These are phyloP conservation scores for Python bivittatus DNA, from an alignment of 2,113 vertebrate genomes.

Conservation along the genomic window DNA sequence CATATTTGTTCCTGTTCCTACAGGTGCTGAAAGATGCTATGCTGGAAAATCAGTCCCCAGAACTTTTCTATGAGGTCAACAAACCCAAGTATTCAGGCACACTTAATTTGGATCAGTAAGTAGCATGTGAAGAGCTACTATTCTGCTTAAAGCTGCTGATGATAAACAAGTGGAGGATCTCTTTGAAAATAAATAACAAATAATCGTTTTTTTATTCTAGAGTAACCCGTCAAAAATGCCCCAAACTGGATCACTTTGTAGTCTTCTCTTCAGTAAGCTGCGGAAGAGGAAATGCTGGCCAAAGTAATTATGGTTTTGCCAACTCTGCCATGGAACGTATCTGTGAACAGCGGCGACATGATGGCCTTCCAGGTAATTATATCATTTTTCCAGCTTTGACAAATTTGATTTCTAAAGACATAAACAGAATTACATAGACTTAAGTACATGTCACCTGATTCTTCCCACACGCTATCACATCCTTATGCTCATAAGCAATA, in stretches of 20 bases:
- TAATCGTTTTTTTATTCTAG: constrained; percentile 65
- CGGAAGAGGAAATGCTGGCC: constrained; percentile 91
- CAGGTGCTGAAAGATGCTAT: constrained; percentile 92
- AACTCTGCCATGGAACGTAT: constrained; percentile 97
- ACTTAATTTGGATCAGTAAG: constrained; percentile 87
- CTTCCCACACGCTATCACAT: background rate
- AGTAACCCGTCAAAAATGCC: constrained; percentile 84
- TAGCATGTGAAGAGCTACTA: constrained; percentile 19
- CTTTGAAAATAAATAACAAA: background rate
- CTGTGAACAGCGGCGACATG: constrained; percentile 84
- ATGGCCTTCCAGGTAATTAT: constrained; percentile 80
- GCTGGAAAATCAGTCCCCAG: constrained; percentile 90
- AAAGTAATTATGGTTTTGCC: constrained; percentile 95
- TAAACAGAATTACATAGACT: background rate
- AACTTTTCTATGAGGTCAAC: constrained; percentile 85
- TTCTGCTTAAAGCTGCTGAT: background rate
- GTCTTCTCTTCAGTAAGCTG: constrained; percentile 96
- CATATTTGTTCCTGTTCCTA: background rate
- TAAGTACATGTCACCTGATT: background rate
- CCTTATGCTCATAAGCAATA: background rate
- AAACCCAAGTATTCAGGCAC: constrained; percentile 90
- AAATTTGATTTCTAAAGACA: background rate
- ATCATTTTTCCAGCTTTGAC: fast-evolving
- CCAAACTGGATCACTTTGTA: constrained; percentile 90
- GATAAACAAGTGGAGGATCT: background rate